These are phyloP conservation scores for Melanocharis versteri DNA, from an alignment of 2,113 vertebrate species.

Conservation along the genomic window DNA sequence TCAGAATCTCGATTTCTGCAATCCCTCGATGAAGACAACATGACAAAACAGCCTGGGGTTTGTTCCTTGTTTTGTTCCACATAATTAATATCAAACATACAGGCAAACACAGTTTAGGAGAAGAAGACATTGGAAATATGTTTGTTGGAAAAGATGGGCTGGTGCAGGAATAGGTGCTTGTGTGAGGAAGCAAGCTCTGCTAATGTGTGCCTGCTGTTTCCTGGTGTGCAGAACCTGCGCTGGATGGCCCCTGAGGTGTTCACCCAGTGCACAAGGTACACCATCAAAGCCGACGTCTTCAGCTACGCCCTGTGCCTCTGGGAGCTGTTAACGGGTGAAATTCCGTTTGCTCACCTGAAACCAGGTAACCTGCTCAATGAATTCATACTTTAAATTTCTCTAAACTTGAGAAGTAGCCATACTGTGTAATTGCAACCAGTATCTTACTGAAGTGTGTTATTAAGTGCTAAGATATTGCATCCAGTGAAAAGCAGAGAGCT, in stretches of 20 bases:
- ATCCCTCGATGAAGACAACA: slow-evolving; percentile 92
- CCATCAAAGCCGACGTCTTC: slow-evolving; percentile 92
- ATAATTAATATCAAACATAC: neutral
- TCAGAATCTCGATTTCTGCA: slow-evolving; percentile 92
- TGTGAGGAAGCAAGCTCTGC: neutral
- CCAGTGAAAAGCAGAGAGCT: neutral
- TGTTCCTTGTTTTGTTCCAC: slow-evolving; percentile 41
- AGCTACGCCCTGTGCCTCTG: slow-evolving; percentile 94
- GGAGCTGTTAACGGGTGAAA: slow-evolving; percentile 91
- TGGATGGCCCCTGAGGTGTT: slow-evolving; percentile 98
- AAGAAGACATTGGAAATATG: neutral
- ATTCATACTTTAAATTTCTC: neutral
- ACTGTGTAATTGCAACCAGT: neutral
- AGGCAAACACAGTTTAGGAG: neutral
- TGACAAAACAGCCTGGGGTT: slow-evolving; percentile 98
- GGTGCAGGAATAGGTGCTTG: neutral
- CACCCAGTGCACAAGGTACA: slow-evolving; percentile 92
- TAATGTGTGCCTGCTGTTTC: neutral
- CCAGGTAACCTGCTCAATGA: slow-evolving; percentile 76
- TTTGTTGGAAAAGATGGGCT: neutral
- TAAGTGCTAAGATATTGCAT: too few species aligned
- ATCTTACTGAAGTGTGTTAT: neutral
- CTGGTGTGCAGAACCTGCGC: slow-evolving; percentile 81
- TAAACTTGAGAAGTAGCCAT: neutral
- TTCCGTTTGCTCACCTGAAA: slow-evolving; percentile 92